These are phyloP conservation scores for Brachymystax lenok DNA, from an alignment of 2,797 vertebrate species.

Conservation along the genomic window DNA sequence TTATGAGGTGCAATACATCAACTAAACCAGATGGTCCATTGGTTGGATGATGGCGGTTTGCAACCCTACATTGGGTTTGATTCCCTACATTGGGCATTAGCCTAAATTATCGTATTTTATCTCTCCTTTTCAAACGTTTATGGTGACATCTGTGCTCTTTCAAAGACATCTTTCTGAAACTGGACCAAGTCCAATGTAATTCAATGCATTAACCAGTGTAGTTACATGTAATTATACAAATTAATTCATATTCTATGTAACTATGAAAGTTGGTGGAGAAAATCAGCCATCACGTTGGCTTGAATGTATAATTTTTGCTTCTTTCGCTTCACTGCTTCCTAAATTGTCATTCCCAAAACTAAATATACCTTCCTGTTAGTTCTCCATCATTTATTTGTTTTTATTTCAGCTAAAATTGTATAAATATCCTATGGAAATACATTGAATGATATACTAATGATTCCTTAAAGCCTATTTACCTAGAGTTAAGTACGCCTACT, in stretches of 20 bases:
- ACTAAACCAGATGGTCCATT: not conserved
- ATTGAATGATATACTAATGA: not conserved
- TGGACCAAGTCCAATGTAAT: not conserved
- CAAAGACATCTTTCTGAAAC: too few relatives aligned
- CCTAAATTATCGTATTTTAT: too few relatives aligned
- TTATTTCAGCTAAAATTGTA: not conserved
- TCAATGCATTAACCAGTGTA: not conserved
- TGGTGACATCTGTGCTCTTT: too few relatives aligned
- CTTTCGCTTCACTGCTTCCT: not conserved
- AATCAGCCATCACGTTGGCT: too few relatives aligned
- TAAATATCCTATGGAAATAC: not conserved
- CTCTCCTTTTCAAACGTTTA: too few relatives aligned
- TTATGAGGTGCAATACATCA: not conserved
- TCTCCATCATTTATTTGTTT: not conserved
- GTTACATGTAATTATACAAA: not conserved
- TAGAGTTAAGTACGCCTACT: not conserved
- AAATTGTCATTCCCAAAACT: not conserved
- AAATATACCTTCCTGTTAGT: slow-evolving; percentile 5
- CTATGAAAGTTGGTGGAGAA: too few relatives aligned
- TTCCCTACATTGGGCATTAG: too few relatives aligned
- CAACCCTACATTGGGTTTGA: not conserved
- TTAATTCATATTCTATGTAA: too few relatives aligned
- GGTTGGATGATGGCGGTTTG: not conserved
- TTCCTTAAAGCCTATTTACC: slow-evolving; percentile 37
- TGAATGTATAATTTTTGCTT: slow-evolving; percentile 37